phyloP scores from a whole-genome alignment of 2,888 invertebrate species.

The Argyresthia albistria region DNA sequence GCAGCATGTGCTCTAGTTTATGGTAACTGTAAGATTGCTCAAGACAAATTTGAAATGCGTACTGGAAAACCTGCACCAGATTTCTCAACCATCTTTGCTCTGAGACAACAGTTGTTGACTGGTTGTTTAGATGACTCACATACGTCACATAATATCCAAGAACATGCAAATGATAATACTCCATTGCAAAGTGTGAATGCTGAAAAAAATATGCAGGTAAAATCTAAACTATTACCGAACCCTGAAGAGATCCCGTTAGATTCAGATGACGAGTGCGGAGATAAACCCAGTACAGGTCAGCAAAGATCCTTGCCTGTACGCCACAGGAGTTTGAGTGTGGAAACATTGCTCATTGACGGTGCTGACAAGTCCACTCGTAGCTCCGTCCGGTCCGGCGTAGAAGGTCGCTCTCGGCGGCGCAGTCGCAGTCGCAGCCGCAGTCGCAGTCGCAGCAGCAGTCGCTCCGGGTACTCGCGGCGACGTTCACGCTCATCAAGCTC shows the following conservation, averaged over 20 bases:
- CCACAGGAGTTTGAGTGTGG: conserved; percentile 42
- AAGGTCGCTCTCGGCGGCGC: conserved; percentile 20
- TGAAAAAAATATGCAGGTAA: conserved; percentile 5
- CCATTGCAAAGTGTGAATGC: not conserved
- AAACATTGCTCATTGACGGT: conserved; percentile 39
- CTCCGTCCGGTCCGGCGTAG: conserved; percentile 22
- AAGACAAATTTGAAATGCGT: conserved; percentile 46
- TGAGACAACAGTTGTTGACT: conserved; percentile 49
- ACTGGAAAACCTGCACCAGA: conserved; percentile 63
- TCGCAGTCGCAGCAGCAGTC: conserved; percentile 20
- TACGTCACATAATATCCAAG: conserved; percentile 16
- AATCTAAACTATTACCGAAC: conserved; percentile 29
- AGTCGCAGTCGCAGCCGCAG: conserved; percentile 21
- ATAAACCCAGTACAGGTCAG: too few relatives aligned
- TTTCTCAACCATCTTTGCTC: conserved; percentile 59
- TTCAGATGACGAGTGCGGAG: conserved; percentile 30
- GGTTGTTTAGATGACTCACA: conserved; percentile 60
- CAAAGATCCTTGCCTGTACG: conserved; percentile 10
- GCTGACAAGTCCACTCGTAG: conserved; percentile 15
- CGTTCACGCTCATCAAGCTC: conserved; percentile 25
- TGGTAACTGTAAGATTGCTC: conserved; percentile 56
- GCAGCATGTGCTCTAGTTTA: conserved; percentile 59
- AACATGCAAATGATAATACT: conserved; percentile 4
- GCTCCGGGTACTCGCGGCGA: conserved; percentile 31
- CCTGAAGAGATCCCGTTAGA: conserved; percentile 52